Percentiles rank a stretch among this genome's conserved stretches.
Evolutionary conservation across 2,113 vertebrate species (phyloP).

Genomic region (Bos javanicus): DNA sequence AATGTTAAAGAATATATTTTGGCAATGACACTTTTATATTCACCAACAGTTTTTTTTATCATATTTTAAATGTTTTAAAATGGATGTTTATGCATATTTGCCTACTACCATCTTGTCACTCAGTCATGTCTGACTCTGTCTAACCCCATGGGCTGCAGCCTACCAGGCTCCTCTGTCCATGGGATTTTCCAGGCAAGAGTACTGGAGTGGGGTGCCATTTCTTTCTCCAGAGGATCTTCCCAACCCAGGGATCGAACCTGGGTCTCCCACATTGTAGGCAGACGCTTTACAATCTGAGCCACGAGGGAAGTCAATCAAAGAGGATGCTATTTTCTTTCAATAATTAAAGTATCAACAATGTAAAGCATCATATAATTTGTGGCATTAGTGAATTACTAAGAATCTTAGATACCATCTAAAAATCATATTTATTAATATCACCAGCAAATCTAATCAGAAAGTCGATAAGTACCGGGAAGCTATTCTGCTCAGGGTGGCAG

Average conservation of each 20-base stretch:
- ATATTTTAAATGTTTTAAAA: background rate
- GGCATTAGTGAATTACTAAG: background rate
- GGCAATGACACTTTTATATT: background rate
- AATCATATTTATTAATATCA: background rate
- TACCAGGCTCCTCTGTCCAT: background rate
- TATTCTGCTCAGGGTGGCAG: background rate
- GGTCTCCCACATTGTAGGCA: background rate
- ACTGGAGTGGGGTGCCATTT: too few relatives aligned
- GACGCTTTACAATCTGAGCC: rapidly evolving
- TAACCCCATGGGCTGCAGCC: background rate
- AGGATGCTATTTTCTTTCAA: background rate
- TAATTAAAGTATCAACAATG: background rate
- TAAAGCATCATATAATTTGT: background rate
- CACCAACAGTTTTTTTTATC: background rate
- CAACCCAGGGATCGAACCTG: background rate
- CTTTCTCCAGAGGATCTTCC: background rate
- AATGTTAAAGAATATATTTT: background rate
- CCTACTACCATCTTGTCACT: background rate
- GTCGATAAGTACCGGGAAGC: background rate
- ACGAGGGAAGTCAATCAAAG: background rate
- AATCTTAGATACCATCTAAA: background rate
- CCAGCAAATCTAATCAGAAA: background rate
- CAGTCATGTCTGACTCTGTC: background rate
- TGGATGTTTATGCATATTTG: background rate
- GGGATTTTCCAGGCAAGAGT: too few relatives aligned